A percentile compares a stretch with the other conserved stretches of the same genome.
These are phyloP conservation scores for Goniozus legneri DNA, from an alignment of 1,140 invertebrate genomes.

Conservation along the genomic window DNA sequence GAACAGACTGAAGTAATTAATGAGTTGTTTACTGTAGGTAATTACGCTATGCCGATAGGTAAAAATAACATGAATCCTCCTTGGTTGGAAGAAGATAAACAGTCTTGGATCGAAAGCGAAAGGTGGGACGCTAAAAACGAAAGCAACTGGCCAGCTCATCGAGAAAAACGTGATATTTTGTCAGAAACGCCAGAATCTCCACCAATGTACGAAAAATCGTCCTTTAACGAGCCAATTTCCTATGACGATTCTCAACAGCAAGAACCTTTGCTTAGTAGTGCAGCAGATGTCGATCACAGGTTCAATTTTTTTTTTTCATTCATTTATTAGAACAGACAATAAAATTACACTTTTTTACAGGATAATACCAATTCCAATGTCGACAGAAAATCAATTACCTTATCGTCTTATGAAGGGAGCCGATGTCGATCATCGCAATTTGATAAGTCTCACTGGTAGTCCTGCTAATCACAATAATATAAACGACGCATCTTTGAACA, in stretches of 20 bases:
- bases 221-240: constrained; percentile 55
- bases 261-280: constrained; percentile 46
- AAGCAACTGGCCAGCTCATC: constrained; percentile 32
- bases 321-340: not conserved
- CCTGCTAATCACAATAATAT: constrained; percentile 52
- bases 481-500: constrained; percentile 28
- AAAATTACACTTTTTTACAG: constrained; percentile 24
- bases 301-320: constrained; percentile 10
- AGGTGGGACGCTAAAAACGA: constrained; percentile 44
- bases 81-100: constrained; percentile 40
- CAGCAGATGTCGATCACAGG: constrained; percentile 62
- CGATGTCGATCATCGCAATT: constrained; percentile 78
- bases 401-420: constrained; percentile 50
- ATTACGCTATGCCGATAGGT: constrained; percentile 26
- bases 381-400: constrained; percentile 38
- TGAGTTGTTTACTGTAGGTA: constrained; percentile 6
- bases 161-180: constrained; percentile 33
- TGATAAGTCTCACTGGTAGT: constrained; percentile 78
- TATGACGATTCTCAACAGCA: constrained; percentile 56
- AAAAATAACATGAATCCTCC: constrained; percentile 42
- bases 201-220: constrained; percentile 62
- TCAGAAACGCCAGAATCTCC: constrained; percentile 65
- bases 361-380: constrained; percentile 45
- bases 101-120: constrained; percentile 41
- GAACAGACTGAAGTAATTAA: not conserved